Evolutionary conservation across 30 jellyfish, hydroid and myxozoan species (phyloP).

Genomic region (Aurelia aurita complex sp. Pacific): DNA sequence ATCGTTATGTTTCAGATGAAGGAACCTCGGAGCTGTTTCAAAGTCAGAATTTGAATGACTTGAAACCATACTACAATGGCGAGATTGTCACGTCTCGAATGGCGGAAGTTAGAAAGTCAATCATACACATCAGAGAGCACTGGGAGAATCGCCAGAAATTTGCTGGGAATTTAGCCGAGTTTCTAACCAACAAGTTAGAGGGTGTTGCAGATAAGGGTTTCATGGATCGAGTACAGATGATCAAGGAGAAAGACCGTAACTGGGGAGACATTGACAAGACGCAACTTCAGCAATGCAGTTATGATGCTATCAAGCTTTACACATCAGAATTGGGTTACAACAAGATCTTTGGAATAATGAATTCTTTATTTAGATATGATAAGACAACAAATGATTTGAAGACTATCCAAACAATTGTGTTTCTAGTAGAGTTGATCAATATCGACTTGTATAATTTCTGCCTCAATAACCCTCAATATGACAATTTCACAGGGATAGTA

Average conservation of each 20-base stretch:
- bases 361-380: conserved; percentile 77
- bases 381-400: conserved; percentile 40
- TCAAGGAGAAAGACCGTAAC: conserved; percentile 35
- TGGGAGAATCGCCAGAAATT: conserved; percentile 78
- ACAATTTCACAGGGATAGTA: conserved; percentile 76
- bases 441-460: conserved; percentile 77
- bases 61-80: conserved; percentile 83
- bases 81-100: conserved; percentile 72
- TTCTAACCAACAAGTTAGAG: conserved; percentile 17
- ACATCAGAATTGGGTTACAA: conserved; percentile 77
- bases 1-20: conserved; percentile 54
- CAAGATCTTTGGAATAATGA: conserved; percentile 61
- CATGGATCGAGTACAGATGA: conserved; percentile 31
- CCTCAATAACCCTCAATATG: conserved; percentile 42
- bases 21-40: conserved; percentile 50
- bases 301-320: conserved; percentile 58
- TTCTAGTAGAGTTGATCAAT: conserved; percentile 77
- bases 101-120: conserved; percentile 79
- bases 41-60: conserved; percentile 64
- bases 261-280: conserved; percentile 89
- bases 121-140: conserved; percentile 54
- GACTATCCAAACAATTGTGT: conserved; percentile 71
- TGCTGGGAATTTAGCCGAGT: conserved; percentile 44
- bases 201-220: conserved; percentile 34
- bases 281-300: conserved; percentile 24